Base-by-base conservation (phyloP, 2,888 invertebrate species). In the Timema podura region DNA sequence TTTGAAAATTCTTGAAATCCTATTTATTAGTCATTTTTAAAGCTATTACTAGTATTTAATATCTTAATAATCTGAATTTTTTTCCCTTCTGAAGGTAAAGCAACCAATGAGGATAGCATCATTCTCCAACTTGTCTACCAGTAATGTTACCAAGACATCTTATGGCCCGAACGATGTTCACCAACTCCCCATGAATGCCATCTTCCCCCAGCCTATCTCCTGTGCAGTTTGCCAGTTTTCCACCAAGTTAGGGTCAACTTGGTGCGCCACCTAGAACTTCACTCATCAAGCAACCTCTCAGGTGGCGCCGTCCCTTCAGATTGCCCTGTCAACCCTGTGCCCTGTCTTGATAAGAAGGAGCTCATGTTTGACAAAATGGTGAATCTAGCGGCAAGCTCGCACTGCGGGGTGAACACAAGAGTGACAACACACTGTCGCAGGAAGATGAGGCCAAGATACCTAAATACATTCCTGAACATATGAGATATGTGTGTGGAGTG, bases 291-390 rank as follows among this genome's bases (percentile, higher is more conserved):
- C 5, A 67, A 73, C 5, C 72, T 71, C 8, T 85, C 83, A 1
- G 61, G 61, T 11, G 83, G 90, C 88, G 9, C 48, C 11, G 44
- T 57, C 13, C 65, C 65, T 2, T 87, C 91, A 0, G 85, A 85
- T 68, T 86, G 85, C 13, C 91, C 92, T 0, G 88, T 93, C 0
- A 93, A 93, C 83, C 93, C 93, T 0, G 92, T 93, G 7, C 92
- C 91, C 0, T 92, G 90, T 78, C 82, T 92, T 51, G 90, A 90
- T 75, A 88, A 88, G 57, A 89, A 89, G 74, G 92, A 92, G 77
- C 87, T 86, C 75, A 91, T 92, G 85, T 93, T 93, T 77, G 93
- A 93, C 79, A 91, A 89, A 79, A 93, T 93, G 93, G 85, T 89
- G 0, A 93, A 93, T 79, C 83, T 92, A 16, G 92, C 93, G 0